Conservation (phyloP, 2,113 vertebrate species). For the Chelonoidis abingdonii region DNA sequence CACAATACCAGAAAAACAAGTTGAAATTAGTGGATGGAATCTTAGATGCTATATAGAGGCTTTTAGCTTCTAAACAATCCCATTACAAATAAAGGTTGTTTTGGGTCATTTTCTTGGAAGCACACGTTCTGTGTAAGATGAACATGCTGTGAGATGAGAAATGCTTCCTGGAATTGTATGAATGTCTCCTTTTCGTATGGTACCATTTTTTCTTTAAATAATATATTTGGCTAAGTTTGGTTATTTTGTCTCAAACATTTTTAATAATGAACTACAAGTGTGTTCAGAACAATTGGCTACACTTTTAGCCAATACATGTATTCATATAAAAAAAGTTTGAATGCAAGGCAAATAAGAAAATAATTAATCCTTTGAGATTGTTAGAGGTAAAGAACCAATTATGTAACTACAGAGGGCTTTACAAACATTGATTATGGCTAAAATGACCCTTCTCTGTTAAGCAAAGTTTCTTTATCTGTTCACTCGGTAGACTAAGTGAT, state of each 20-base stretch:
- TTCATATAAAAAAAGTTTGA: background rate
- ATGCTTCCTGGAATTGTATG: background rate
- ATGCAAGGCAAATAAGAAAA: background rate
- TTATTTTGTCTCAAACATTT: background rate
- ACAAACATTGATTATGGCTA: background rate
- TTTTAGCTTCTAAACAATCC: background rate
- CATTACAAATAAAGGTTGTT: too few species aligned
- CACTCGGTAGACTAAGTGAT: background rate
- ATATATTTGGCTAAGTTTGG: background rate
- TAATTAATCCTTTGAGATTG: background rate
- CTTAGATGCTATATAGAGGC: background rate
- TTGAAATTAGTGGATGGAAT: background rate
- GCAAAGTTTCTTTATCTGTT: background rate
- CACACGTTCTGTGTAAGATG: background rate
- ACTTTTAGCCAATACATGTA: background rate
- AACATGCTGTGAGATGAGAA: background rate
- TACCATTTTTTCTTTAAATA: background rate
- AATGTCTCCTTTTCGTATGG: background rate
- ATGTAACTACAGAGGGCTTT: background rate
- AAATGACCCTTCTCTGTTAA: background rate
- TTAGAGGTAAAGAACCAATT: conserved; percentile 4
- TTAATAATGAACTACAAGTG: background rate
- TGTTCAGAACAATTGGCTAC: background rate
- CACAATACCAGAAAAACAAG: background rate
- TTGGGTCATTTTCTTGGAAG: background rate